phyloP scores from a whole-genome alignment of 2,113 vertebrate species.

The Zonotrichia leucophrys region DNA sequence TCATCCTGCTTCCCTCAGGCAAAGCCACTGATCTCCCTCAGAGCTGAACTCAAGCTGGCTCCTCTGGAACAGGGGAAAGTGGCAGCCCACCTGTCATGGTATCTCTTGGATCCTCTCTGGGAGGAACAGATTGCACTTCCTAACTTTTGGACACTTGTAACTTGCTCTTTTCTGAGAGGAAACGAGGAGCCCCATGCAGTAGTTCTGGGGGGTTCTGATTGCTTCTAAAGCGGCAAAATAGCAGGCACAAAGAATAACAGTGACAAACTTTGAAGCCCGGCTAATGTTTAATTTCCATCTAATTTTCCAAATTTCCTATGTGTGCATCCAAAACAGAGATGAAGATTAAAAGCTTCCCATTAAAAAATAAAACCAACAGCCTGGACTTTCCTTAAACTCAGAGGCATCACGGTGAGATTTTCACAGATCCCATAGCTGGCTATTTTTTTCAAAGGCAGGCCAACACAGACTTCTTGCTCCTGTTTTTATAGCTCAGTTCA shows the following conservation, averaged over 20 bases:
- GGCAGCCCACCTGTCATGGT: not conserved
- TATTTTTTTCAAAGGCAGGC: not conserved
- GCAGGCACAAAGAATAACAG: not conserved
- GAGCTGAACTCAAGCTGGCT: not conserved
- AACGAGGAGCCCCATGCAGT: not conserved
- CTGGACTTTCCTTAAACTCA: not conserved
- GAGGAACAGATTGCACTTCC: not conserved
- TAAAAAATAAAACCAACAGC: not conserved
- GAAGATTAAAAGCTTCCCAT: not conserved
- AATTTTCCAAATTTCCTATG: not conserved
- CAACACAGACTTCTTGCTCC: not conserved
- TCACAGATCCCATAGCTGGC: not conserved
- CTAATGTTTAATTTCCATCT: not conserved
- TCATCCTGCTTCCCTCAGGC: not conserved
- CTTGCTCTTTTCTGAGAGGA: not conserved
- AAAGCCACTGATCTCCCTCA: not conserved
- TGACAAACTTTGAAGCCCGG: not conserved
- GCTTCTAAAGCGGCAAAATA: not conserved
- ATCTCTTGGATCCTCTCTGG: not conserved
- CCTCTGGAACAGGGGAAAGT: not conserved
- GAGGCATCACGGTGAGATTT: accelerated
- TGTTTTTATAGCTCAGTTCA: not conserved
- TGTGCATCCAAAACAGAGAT: not conserved
- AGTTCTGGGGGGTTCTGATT: not conserved
- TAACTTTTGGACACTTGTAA: not conserved